These are phyloP conservation scores for Melipona bicolor DNA, from an alignment of 2,888 invertebrate species.

Conservation along the genomic window DNA sequence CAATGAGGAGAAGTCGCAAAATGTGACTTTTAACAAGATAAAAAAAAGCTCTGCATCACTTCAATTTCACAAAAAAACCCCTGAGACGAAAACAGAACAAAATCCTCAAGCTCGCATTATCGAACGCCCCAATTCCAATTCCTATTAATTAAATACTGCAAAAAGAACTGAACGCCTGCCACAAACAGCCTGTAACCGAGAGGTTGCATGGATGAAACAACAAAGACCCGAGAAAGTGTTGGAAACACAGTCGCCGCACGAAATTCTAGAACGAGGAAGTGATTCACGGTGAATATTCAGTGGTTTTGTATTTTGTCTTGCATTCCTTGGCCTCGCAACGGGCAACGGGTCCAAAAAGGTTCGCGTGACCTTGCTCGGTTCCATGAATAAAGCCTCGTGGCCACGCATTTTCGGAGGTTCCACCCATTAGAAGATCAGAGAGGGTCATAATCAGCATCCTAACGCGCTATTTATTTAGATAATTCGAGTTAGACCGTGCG, in stretches of 20 bases:
- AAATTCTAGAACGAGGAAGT: constrained; percentile 76
- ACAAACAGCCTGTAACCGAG: no score
- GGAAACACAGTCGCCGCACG: constrained; percentile 14
- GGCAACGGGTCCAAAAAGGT: constrained; percentile 71
- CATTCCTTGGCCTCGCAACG: constrained; percentile 70
- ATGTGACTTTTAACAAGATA: no score
- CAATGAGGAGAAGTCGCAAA: no score
- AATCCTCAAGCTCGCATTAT: no score
- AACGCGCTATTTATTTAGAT: not conserved
- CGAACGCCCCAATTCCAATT: no score
- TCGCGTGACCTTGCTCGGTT: constrained; percentile 73
- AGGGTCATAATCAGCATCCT: not conserved
- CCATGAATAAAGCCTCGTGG: constrained; percentile 59
- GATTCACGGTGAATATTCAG: constrained; percentile 70
- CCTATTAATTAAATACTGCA: no score
- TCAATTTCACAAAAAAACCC: no score
- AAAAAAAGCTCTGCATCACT: no score
- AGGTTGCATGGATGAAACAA: not conserved
- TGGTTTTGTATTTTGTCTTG: constrained; percentile 64
- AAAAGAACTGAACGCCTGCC: no score
- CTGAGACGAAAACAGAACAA: no score
- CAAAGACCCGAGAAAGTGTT: constrained; percentile 34
- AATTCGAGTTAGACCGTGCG: not conserved
- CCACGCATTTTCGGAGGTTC: constrained; percentile 22
- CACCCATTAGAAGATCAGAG: constrained; percentile 12